Percentiles rank a stretch among this genome's conserved stretches.
These are phyloP conservation scores for Fistularia tabacaria DNA, from an alignment of 2,797 vertebrate genomes.

Conservation along the genomic window DNA sequence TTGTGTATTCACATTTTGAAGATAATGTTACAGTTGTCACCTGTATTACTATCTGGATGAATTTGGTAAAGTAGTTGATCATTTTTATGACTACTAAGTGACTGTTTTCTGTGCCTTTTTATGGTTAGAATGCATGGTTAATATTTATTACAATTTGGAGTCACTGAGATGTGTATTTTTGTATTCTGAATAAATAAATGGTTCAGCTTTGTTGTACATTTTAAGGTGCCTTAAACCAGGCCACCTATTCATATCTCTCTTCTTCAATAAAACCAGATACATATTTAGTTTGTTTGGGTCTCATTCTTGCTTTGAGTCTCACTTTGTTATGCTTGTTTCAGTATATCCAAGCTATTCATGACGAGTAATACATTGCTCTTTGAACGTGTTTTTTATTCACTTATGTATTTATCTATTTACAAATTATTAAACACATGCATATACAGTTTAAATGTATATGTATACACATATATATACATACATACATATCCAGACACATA, in stretches of 20 bases:
- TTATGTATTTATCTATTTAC: no score
- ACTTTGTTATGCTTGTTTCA: background rate
- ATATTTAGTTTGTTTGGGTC: constrained; percentile 71
- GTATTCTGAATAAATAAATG: constrained; percentile 92
- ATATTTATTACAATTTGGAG: constrained; percentile 98
- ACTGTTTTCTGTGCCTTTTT: constrained; percentile 99
- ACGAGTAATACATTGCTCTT: no score
- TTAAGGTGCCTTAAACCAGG: constrained; percentile 82
- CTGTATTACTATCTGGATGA: constrained; percentile 93
- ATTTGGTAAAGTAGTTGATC: constrained; percentile 96
- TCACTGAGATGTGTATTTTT: constrained; percentile 99
- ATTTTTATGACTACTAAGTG: constrained; percentile 99
- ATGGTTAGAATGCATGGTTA: constrained; percentile 95
- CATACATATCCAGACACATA: no score
- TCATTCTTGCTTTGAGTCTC: background rate
- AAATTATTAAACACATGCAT: no score
- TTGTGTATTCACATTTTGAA: constrained; percentile 98
- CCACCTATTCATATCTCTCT: constrained; percentile 87
- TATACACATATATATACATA: no score
- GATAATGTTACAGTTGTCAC: constrained; percentile 96
- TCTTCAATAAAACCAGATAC: constrained; percentile 94
- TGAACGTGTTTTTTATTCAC: no score
- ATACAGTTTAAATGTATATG: no score
- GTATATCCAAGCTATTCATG: no score
- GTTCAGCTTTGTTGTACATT: constrained; percentile 89